A percentile compares a stretch with the other conserved stretches of the same genome.
Conservation (phyloP, 1,140 invertebrate species). For the Atta texana region DNA sequence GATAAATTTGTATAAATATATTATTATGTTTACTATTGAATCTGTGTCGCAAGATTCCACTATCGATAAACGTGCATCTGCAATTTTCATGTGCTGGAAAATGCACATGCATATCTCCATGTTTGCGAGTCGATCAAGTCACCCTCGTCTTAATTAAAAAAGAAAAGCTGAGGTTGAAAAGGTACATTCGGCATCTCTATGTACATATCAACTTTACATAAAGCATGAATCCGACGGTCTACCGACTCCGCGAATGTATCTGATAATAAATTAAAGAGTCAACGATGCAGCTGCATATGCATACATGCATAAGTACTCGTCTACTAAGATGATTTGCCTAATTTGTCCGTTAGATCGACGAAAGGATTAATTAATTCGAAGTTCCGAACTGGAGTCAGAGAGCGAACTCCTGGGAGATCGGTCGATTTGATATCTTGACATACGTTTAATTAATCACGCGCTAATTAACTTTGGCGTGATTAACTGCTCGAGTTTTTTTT, state of each 20-base stretch:
- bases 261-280: neutral
- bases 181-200: neutral
- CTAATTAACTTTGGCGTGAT: conserved; percentile 55
- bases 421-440: conserved; percentile 56
- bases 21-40: neutral
- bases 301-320: neutral
- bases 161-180: neutral
- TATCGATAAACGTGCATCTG: conserved; percentile 36
- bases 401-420: conserved; percentile 42
- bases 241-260: neutral
- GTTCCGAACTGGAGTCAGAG: conserved; percentile 43
- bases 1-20: conserved; percentile 28
- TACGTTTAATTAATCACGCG: conserved; percentile 57
- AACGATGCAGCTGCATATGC: neutral
- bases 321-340: conserved; percentile 18
- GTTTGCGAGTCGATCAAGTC: neutral
- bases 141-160: neutral
- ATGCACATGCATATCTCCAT: neutral
- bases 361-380: conserved; percentile 53
- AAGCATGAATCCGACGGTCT: neutral
- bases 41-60: no score
- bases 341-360: conserved; percentile 39
- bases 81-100: conserved; percentile 36
- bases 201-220: neutral
- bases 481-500: conserved; percentile 44